Evolutionary conservation across 2,113 vertebrate species (phyloP).

Genomic region (Fregetta grallaria): DNA sequence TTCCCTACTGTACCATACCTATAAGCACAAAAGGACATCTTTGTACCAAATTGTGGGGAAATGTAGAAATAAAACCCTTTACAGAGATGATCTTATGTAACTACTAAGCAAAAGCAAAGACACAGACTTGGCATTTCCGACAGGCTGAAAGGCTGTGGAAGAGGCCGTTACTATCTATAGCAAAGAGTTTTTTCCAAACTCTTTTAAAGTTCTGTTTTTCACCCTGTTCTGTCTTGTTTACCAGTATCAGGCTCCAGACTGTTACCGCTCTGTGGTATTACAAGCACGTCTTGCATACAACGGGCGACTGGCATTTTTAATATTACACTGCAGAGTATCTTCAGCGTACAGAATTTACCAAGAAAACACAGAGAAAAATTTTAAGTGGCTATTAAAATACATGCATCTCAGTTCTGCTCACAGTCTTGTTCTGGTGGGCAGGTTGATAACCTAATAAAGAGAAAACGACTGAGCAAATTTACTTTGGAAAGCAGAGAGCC

Average conservation of each 20-base stretch:
- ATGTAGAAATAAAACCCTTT: background rate
- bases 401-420: background rate
- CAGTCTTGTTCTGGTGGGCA: background rate
- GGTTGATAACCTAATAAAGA: background rate
- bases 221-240: background rate
- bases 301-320: rapidly evolving
- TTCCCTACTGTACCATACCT: background rate
- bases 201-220: background rate
- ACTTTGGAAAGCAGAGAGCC: background rate
- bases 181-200: background rate
- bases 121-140: background rate
- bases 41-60: background rate
- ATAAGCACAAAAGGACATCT: background rate
- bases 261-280: background rate
- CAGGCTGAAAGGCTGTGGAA: background rate
- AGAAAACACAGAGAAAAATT: background rate
- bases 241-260: background rate
- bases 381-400: background rate
- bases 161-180: background rate
- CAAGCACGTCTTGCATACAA: background rate
- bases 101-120: background rate
- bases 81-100: background rate
- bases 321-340: background rate
- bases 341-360: background rate
- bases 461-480: background rate